Base-by-base conservation (phyloP, 2,888 invertebrate species). In the Busseola fusca region DNA sequence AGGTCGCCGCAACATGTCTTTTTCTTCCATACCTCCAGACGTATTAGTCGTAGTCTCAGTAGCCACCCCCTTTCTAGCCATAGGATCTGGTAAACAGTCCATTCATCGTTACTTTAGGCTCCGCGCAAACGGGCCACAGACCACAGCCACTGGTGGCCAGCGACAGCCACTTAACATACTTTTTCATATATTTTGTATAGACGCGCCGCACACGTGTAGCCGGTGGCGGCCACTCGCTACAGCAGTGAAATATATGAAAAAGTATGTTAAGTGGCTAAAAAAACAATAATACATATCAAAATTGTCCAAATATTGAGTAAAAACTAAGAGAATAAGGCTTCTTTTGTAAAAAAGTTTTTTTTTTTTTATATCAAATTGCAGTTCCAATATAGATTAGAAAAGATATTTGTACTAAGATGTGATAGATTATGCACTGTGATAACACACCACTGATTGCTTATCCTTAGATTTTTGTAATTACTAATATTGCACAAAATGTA, bases 401-500 rank as follows among this genome's bases (percentile, higher is more conserved):
- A 66, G 1, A 64, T 67, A 65, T 52, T 60, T 64, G 12, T 70
- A 70, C 45, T 54, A 80, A 58, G 34, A 64, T 66, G 69, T 81
- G 81, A 80, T 80, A 78, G 68, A 66, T 59, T 27, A 57, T 57
- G 70, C 80, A 78, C 81, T 81, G 81, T 80, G 80, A 80, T 76
- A 82, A 64, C 56, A 57, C 27, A 59, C 64, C 48, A 66, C 60
- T 68, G 59, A 74, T 64, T 48, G 66, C 54, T 76, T 64, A 81
- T 63, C 64, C 14, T 14, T 66, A 66, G 65, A 59, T 58, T 40
- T 56, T 56, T 37, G 21, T 56, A 64, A 56, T 48, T 37, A 64
- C 21, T 63, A 37, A 54, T 37, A 59, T 45, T 59, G 73, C 81
- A 79, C 76, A 66, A 65, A 57, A 65, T 65, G 66, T 64, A 66